Conservation (phyloP, 2,888 invertebrate genomes). For the Syrista parreyssii region DNA sequence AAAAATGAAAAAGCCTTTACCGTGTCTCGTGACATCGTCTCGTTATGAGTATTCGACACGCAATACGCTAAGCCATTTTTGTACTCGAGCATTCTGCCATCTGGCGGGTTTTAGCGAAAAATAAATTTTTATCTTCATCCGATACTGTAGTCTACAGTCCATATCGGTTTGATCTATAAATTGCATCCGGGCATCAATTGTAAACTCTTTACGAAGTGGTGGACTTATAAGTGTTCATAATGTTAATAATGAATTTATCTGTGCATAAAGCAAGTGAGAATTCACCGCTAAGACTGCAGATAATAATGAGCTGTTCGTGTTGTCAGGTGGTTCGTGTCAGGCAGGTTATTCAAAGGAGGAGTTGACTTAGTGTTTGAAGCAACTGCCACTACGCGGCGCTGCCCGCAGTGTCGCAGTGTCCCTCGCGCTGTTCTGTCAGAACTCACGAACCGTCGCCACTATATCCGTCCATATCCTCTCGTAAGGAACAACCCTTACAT, state of each 20-base stretch:
- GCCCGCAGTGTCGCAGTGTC: slow-evolving; percentile 58
- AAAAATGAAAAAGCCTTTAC: background rate
- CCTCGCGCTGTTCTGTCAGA: slow-evolving; percentile 46
- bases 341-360: slow-evolving; percentile 12
- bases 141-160: background rate
- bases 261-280: background rate
- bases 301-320: background rate
- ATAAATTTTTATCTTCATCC: background rate
- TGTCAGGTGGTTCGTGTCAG: slow-evolving; percentile 16
- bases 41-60: background rate
- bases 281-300: background rate
- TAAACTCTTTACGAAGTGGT: background rate
- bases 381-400: slow-evolving; percentile 52
- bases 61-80: background rate
- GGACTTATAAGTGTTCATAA: background rate
- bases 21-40: background rate
- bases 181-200: background rate
- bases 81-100: background rate
- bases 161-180: background rate
- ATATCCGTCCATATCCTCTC: slow-evolving; percentile 47
- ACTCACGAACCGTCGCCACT: slow-evolving; percentile 47
- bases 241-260: background rate
- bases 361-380: slow-evolving; percentile 26
- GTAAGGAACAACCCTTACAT: background rate
- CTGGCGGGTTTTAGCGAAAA: background rate